phyloP scores from a whole-genome alignment of 2,113 vertebrate species.

The Recurvirostra avosetta region DNA sequence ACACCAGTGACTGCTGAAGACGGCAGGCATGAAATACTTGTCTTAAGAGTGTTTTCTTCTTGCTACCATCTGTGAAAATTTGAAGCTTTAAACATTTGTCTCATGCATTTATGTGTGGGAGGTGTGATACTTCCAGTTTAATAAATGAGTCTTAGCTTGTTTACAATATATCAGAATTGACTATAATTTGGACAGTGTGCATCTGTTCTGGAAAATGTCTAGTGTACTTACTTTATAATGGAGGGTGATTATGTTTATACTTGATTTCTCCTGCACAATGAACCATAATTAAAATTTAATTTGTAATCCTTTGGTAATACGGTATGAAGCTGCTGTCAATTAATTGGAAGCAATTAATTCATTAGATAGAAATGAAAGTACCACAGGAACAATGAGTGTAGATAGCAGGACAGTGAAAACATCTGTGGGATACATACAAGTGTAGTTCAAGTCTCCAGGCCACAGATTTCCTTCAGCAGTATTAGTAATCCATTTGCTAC shows the following conservation, averaged over 20 bases:
- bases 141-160: constrained; percentile 58
- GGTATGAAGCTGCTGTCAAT: constrained; percentile 34
- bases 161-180: constrained; percentile 46
- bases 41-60: constrained; percentile 22
- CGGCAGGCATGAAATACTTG: background rate
- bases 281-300: constrained; percentile 67
- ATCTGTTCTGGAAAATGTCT: constrained; percentile 49
- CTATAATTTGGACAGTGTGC: constrained; percentile 53
- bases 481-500: background rate
- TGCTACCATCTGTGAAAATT: constrained; percentile 33
- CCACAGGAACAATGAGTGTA: background rate
- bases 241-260: constrained; percentile 57
- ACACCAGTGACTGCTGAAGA: background rate
- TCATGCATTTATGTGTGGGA: constrained; percentile 52
- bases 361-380: constrained; percentile 27
- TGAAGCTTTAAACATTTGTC: constrained; percentile 52
- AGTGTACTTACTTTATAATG: constrained; percentile 57
- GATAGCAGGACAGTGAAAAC: background rate
- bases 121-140: constrained; percentile 55
- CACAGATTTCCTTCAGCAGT: background rate
- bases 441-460: background rate
- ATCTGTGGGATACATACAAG: background rate
- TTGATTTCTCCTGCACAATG: constrained; percentile 54
- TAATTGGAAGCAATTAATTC: constrained; percentile 63
- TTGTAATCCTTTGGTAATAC: constrained; percentile 53